phyloP scores from a whole-genome alignment of 1,140 invertebrate species.

The Panagrolaimus sp. region DNA sequence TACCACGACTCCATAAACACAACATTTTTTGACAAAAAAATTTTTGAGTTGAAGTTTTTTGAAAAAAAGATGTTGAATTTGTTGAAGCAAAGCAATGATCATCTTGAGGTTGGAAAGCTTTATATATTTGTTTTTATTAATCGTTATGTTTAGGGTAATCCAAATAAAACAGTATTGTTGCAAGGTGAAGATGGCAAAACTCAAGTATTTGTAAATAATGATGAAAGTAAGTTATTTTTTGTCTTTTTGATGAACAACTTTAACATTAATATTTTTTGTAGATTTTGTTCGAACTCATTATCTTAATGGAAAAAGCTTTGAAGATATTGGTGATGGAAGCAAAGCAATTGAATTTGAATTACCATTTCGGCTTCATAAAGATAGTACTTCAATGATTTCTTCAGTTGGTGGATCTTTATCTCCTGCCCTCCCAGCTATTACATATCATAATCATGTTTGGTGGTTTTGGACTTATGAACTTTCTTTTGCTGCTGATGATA shows the following conservation, averaged over 20 bases:
- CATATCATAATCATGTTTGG: constrained; percentile 7
- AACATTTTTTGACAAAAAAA: too few relatives aligned
- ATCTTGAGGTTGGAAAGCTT: too few relatives aligned
- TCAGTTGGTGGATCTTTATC: neutral
- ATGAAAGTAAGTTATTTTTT: constrained; percentile 9
- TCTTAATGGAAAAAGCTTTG: neutral
- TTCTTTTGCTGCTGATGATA: neutral
- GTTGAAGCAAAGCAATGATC: too few relatives aligned
- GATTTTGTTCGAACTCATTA: neutral
- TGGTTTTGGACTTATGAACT: constrained; percentile 11
- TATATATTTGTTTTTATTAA: too few relatives aligned
- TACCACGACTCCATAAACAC: too few relatives aligned
- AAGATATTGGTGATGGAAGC: neutral
- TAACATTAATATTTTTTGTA: neutral
- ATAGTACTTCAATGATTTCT: neutral
- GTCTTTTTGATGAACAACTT: too few relatives aligned
- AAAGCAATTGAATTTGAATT: neutral
- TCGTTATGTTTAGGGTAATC: neutral
- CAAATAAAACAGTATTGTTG: constrained; percentile 2
- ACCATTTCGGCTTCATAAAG: neutral
- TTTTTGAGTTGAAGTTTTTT: too few relatives aligned
- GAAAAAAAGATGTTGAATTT: too few relatives aligned
- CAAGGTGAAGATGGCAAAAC: constrained; percentile 11
- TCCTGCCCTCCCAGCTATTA: neutral
- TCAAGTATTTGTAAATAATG: neutral